phyloP scores from a whole-genome alignment of 1,140 invertebrate species.

The Drosophila nigromelanica region DNA sequence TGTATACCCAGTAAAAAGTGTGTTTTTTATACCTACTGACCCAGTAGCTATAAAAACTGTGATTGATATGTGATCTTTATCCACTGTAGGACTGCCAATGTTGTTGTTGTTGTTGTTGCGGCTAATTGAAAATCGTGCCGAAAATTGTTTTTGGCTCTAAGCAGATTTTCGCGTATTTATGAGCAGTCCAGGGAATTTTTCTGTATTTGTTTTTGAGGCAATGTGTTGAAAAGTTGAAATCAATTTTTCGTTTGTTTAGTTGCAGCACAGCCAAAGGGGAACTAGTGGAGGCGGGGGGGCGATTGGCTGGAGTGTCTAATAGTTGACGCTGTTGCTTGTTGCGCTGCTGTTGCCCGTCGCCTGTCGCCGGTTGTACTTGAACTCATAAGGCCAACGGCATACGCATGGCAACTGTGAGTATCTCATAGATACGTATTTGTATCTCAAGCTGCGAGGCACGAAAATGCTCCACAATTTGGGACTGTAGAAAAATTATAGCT shows the following conservation, averaged over 20 bases:
- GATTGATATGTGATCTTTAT: conserved; percentile 4
- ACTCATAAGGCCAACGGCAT: conserved; percentile 51
- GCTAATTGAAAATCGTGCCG: conserved; percentile 78
- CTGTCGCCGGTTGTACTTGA: conserved; percentile 73
- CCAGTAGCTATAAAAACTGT: too few relatives aligned
- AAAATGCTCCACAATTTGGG: conserved; percentile 17
- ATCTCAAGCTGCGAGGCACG: too few relatives aligned
- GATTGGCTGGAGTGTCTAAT: conserved; percentile 16
- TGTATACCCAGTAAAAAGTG: too few relatives aligned
- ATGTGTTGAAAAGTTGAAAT: conserved; percentile 65
- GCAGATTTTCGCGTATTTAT: conserved; percentile 49
- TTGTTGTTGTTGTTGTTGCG: conserved; percentile 11
- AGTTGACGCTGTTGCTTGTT: conserved; percentile 55
- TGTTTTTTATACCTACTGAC: too few relatives aligned
- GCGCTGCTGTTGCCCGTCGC: conserved; percentile 22
- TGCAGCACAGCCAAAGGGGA: conserved; percentile 2
- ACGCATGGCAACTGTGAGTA: conserved; percentile 43
- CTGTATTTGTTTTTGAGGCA: conserved; percentile 23
- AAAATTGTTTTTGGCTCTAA: conserved; percentile 56
- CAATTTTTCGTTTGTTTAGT: conserved; percentile 46
- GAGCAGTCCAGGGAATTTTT: conserved; percentile 43
- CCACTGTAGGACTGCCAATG: conserved; percentile 11
- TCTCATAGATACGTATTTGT: conserved; percentile 38
- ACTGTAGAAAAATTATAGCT: neutral
- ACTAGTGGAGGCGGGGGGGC: neutral